Conservation (phyloP, 2,888 invertebrate species). For the Anarsia innoxiella region DNA sequence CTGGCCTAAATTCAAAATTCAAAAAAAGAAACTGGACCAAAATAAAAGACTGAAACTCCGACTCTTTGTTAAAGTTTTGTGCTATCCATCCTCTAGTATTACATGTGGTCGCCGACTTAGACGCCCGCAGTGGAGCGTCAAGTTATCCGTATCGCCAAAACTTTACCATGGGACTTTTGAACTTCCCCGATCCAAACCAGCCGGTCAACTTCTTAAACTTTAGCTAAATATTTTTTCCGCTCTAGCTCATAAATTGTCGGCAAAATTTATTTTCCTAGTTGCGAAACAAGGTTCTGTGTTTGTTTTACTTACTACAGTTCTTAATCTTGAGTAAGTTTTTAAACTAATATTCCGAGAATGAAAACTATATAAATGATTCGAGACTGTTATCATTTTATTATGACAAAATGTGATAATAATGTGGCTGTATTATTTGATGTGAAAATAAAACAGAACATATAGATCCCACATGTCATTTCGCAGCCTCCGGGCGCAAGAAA, state of each 20-base stretch:
- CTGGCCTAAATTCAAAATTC: too few relatives aligned
- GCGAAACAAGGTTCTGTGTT: too few relatives aligned
- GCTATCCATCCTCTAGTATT: background rate
- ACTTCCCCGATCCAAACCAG: conserved; percentile 19
- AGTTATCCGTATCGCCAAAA: conserved; percentile 22
- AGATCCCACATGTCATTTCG: conserved; percentile 57
- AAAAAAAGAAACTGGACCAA: too few relatives aligned
- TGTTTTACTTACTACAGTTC: too few relatives aligned
- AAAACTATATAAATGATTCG: too few relatives aligned
- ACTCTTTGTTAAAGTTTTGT: background rate
- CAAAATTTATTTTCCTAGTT: conserved; percentile 9
- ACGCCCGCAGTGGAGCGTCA: conserved; percentile 7
- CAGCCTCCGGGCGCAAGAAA: conserved; percentile 63
- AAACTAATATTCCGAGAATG: too few relatives aligned
- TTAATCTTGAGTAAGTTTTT: too few relatives aligned
- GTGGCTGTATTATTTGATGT: too few relatives aligned
- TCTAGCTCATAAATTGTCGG: conserved; percentile 8
- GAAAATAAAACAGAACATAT: too few relatives aligned
- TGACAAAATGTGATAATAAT: too few relatives aligned
- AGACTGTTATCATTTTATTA: too few relatives aligned
- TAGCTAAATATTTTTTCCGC: conserved; percentile 12
- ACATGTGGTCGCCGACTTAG: background rate
- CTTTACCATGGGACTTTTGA: conserved; percentile 29
- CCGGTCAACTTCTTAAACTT: conserved; percentile 10
- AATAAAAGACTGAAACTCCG: too few relatives aligned